Evolutionary conservation across 1,140 invertebrate species (phyloP).

Genomic region (Drosophila ficusphila): DNA sequence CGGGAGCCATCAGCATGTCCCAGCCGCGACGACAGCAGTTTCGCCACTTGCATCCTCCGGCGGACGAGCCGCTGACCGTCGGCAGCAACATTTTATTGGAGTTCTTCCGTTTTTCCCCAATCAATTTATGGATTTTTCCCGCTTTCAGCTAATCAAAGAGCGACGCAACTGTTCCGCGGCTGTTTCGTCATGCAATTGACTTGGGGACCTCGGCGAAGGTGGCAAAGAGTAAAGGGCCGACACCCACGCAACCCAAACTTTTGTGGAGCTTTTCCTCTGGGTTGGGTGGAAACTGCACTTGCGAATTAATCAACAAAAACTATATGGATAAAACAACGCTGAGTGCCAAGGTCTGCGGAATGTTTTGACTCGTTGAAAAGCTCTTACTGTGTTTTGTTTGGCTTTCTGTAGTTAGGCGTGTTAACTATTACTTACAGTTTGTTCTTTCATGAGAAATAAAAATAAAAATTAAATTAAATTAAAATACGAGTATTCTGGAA

Average conservation of each 20-base stretch:
- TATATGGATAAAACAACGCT: slow-evolving; percentile 6
- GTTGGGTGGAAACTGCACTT: slow-evolving; percentile 25
- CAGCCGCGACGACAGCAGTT: slow-evolving; percentile 56
- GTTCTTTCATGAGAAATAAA: not conserved
- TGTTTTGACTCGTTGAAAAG: slow-evolving; percentile 52
- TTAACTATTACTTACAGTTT: not conserved
- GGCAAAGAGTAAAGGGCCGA: not conserved
- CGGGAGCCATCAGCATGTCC: slow-evolving; percentile 68
- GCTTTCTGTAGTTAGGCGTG: not conserved
- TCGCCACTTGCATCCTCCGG: slow-evolving; percentile 44
- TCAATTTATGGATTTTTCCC: slow-evolving; percentile 78
- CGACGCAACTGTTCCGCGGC: slow-evolving; percentile 47
- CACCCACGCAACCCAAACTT: slow-evolving; percentile 44
- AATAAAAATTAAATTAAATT: not conserved
- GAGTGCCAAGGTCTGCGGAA: slow-evolving; percentile 58
- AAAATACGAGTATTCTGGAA: too few species aligned
- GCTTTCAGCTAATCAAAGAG: slow-evolving; percentile 22
- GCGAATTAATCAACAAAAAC: slow-evolving; percentile 16
- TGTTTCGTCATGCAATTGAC: slow-evolving; percentile 74
- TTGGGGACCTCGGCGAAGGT: slow-evolving; percentile 10
- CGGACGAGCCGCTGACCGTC: slow-evolving; percentile 26
- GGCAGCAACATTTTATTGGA: slow-evolving; percentile 57
- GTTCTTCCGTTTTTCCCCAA: slow-evolving; percentile 22
- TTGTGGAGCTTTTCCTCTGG: slow-evolving; percentile 52
- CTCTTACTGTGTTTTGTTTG: slow-evolving; percentile 38